These are phyloP conservation scores for Erebia ligea DNA, from an alignment of 2,888 invertebrate species.

Conservation along the genomic window DNA sequence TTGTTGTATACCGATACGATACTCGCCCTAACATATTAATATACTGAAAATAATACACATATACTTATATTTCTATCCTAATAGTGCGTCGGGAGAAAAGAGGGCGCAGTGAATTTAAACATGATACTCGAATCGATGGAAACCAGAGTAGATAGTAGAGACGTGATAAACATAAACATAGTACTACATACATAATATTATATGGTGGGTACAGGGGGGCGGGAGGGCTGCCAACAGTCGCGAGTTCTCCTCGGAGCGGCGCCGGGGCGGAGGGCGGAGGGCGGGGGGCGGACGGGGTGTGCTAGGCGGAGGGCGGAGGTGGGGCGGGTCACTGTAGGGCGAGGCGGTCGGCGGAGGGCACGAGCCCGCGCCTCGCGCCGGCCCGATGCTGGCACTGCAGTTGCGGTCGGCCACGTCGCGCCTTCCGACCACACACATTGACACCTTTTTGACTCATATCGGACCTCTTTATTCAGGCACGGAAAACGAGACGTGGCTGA, in stretches of 20 bases:
- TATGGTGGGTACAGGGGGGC: background rate
- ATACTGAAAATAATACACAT: constrained; percentile 14
- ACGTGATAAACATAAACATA: background rate
- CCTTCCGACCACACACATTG: background rate
- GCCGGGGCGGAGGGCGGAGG: constrained; percentile 12
- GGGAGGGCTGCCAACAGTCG: background rate
- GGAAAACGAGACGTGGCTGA: background rate
- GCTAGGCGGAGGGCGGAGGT: constrained; percentile 21
- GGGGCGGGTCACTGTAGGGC: constrained; percentile 36
- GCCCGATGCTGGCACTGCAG: constrained; percentile 28
- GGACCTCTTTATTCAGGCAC: background rate
- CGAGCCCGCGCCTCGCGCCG: constrained; percentile 35
- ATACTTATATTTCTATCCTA: background rate
- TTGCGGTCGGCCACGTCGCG: background rate
- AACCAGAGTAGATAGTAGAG: background rate
- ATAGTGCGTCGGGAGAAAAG: background rate
- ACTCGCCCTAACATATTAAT: background rate
- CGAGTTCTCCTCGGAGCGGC: background rate
- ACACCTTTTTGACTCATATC: too few species aligned
- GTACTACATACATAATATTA: background rate
- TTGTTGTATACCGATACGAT: background rate
- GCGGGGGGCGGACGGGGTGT: constrained; percentile 25
- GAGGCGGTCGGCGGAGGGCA: constrained; percentile 38
- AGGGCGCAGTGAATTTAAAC: background rate
- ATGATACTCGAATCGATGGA: background rate